A percentile compares a stretch with the other conserved stretches of the same genome.
phyloP scores from a whole-genome alignment of 1,140 invertebrate genomes.

The Drosophila elegans region DNA sequence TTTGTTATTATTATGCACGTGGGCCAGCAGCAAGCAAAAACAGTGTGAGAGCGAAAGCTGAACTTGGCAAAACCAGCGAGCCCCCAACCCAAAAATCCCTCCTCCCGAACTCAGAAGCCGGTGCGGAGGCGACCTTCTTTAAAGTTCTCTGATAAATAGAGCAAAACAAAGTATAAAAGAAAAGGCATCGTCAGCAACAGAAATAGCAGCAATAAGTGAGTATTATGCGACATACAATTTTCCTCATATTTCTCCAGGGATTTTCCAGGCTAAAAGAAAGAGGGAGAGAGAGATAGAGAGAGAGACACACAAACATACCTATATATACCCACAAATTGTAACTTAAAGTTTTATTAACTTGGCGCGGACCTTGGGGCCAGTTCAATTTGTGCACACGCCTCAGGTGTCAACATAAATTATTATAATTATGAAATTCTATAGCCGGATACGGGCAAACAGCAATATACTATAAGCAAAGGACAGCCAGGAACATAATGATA shows the following conservation, averaged over 20 bases:
- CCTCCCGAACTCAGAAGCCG: neutral
- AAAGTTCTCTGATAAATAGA: slow-evolving; percentile 30
- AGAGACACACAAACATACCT: neutral
- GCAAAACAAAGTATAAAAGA: slow-evolving; percentile 11
- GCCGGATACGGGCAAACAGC: slow-evolving; percentile 10
- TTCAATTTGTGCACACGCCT: slow-evolving; percentile 67
- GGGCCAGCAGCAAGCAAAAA: slow-evolving; percentile 42
- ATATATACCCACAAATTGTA: slow-evolving; percentile 43
- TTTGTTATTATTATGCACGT: slow-evolving; percentile 84
- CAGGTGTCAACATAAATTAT: slow-evolving; percentile 81
- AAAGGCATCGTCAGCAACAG: slow-evolving; percentile 25
- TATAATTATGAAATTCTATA: slow-evolving; percentile 79
- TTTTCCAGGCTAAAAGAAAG: slow-evolving; percentile 14
- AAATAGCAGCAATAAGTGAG: slow-evolving; percentile 52
- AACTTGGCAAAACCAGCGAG: slow-evolving; percentile 34
- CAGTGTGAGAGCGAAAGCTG: slow-evolving; percentile 30
- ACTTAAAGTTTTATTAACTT: slow-evolving; percentile 64
- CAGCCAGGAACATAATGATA: slow-evolving; percentile 20
- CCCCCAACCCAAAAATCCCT: neutral
- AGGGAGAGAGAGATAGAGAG: too few relatives aligned
- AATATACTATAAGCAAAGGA: slow-evolving; percentile 10
- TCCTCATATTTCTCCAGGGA: slow-evolving; percentile 48
- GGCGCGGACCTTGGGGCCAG: slow-evolving; percentile 43
- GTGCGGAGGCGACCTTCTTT: slow-evolving; percentile 20
- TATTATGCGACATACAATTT: slow-evolving; percentile 48